Evolutionary conservation across 2,888 invertebrate genomes (phyloP).

Genomic region (Nesidiocoris tenuis): DNA sequence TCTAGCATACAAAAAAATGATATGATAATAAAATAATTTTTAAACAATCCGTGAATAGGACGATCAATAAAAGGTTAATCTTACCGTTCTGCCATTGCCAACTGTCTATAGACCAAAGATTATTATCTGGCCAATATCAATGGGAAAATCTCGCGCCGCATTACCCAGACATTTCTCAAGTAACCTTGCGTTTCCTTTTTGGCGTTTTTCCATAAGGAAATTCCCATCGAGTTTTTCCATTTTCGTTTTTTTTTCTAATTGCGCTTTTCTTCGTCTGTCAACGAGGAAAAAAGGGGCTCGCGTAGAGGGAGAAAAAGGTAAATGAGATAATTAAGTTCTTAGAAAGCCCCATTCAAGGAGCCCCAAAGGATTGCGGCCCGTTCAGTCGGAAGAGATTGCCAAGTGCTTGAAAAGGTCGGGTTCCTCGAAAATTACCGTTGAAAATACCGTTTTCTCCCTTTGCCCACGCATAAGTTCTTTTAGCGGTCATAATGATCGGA

Average conservation of each 20-base stretch:
- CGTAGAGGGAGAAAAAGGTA: constrained; percentile 5
- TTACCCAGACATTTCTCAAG: neutral
- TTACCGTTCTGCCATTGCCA: too few species aligned
- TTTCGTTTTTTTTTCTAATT: neutral
- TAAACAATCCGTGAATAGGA: too few species aligned
- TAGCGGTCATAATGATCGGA: too few species aligned
- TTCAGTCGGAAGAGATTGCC: constrained; percentile 25
- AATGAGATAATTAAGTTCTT: constrained; percentile 31
- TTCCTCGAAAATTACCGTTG: neutral
- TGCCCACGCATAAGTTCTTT: neutral
- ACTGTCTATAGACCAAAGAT: neutral
- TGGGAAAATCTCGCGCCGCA: neutral
- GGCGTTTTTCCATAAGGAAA: neutral
- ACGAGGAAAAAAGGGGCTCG: neutral
- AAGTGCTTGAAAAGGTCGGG: constrained; percentile 9
- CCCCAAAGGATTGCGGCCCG: constrained; percentile 5
- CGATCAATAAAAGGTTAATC: too few species aligned
- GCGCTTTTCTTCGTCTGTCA: neutral
- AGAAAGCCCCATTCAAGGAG: constrained; percentile 12
- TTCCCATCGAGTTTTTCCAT: neutral
- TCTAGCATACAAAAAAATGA: too few species aligned
- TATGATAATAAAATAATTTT: too few species aligned
- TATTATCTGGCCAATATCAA: neutral
- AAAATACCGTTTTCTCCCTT: neutral
- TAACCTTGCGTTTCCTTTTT: neutral